Base-by-base conservation (phyloP, 2,797 vertebrate genomes). In the Melanotaenia parkinsoni region DNA sequence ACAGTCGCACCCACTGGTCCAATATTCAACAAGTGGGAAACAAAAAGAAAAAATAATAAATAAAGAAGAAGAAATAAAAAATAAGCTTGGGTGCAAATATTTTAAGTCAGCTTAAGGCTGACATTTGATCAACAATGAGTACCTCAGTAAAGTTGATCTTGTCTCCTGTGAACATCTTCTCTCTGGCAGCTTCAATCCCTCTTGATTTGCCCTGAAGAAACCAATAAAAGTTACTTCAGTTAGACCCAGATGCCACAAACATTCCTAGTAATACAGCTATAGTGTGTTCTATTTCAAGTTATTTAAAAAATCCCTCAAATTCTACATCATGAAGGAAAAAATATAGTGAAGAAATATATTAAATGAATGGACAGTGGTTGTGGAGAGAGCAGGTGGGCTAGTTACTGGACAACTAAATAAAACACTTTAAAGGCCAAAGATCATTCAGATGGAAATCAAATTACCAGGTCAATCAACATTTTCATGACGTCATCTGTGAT, bases 111-210 rank as follows among this genome's bases (percentile, higher is more conserved):
- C 63, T 57, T 50, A 59, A 5, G 54, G 69, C 38, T 72, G 63
- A 56, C 24, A 12, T 33, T 9, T 50, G 50, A 5, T 71, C 35
- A 59, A 32, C 47, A 57, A 38, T 18, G 11, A 72, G 74, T 87
- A 99, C 98, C 97, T 99, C 98, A 0, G 98, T 99, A 88, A 96
- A 98, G 93, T 99, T 99, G 86, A 99, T 98, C 95, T 97, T 99
- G 74, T 97, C 95, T 18, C 97, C 98, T 1, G 58, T 88, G 88
- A 98, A 99, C 98, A 99, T 99, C 77, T 74, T 93, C 56, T 97
- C 95, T 59, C 97, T 95, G 51, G 96, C 96, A 8, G 92, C 91
- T 78, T 98, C 97, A 73, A 99, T 91, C 1, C 95, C 96, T 81
- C 98, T 95, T 16, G 98, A 97, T 89, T 96, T 96, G 1, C 95